Percentiles rank a stretch among this genome's conserved stretches.
phyloP scores from a whole-genome alignment of 2,113 vertebrate genomes.

The Calonectris borealis region DNA sequence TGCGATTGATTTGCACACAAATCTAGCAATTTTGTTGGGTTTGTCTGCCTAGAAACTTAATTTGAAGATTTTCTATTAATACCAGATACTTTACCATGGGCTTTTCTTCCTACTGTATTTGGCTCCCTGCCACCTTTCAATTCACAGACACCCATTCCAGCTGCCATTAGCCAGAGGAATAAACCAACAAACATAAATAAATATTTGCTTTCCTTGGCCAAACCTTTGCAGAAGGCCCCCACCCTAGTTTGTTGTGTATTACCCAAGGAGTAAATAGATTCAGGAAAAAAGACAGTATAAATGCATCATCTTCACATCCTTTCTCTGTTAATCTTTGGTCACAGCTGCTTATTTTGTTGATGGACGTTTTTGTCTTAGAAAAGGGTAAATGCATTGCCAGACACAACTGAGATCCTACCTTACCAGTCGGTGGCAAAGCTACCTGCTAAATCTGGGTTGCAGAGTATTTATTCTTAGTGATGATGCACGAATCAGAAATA shows the following conservation, averaged over 20 bases:
- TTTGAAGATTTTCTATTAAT: constrained; percentile 59
- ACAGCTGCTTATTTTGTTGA: not conserved
- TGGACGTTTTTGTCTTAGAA: not conserved
- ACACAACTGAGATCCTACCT: not conserved
- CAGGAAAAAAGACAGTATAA: not conserved
- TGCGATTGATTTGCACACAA: not conserved
- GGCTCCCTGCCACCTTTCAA: constrained; percentile 10
- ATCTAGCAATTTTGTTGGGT: constrained; percentile 16
- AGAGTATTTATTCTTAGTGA: not conserved
- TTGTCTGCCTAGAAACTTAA: constrained; percentile 43
- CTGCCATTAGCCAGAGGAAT: not conserved
- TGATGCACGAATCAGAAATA: not conserved
- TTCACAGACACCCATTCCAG: not conserved
- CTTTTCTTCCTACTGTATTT: constrained; percentile 12
- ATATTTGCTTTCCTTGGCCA: not conserved
- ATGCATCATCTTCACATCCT: not conserved
- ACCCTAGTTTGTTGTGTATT: not conserved
- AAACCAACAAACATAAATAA: not conserved
- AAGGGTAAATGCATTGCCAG: not conserved
- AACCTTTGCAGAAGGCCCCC: not conserved
- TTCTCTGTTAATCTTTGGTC: not conserved
- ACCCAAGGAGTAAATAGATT: not conserved
- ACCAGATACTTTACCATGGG: not conserved
- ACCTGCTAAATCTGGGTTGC: not conserved
- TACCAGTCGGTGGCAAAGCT: not conserved